phyloP scores from a whole-genome alignment of 2,888 invertebrate genomes.

The Thyatira batis region DNA sequence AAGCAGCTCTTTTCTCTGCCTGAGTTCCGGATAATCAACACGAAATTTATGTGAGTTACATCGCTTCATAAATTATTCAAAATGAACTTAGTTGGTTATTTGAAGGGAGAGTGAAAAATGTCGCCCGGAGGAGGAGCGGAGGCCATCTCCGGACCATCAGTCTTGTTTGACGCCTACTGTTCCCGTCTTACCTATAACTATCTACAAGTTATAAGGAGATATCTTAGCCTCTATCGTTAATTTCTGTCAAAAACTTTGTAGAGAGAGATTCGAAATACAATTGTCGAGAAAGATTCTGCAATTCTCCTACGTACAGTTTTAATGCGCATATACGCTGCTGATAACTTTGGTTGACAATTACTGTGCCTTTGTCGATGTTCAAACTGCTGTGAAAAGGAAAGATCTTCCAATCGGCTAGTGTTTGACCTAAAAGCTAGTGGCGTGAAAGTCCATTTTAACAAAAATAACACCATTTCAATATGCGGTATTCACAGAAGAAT shows the following conservation, averaged over 20 bases:
- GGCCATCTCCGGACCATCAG: constrained; percentile 33
- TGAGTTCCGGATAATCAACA: constrained; percentile 18
- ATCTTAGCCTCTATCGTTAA: no score
- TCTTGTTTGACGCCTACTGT: constrained; percentile 37
- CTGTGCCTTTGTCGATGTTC: not conserved
- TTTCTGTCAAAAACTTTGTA: no score
- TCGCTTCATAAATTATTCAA: constrained; percentile 43
- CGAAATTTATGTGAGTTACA: constrained; percentile 17
- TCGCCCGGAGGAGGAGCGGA: constrained; percentile 30
- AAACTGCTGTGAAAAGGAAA: not conserved
- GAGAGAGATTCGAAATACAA: no score
- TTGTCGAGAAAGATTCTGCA: no score
- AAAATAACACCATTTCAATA: no score
- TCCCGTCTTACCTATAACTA: constrained; percentile 2
- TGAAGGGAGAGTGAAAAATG: constrained; percentile 53
- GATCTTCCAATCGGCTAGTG: not conserved
- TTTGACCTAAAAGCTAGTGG: no score
- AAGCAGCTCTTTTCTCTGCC: constrained; percentile 4
- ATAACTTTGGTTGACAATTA: no score
- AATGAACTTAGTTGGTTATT: constrained; percentile 54
- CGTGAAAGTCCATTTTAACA: no score
- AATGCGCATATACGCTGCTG: no score
- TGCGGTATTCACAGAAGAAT: no score
- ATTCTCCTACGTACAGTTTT: no score
- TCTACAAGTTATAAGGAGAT: no score